Conservation (phyloP, 2,797 vertebrate species). For the Leptodactylus fallax region DNA sequence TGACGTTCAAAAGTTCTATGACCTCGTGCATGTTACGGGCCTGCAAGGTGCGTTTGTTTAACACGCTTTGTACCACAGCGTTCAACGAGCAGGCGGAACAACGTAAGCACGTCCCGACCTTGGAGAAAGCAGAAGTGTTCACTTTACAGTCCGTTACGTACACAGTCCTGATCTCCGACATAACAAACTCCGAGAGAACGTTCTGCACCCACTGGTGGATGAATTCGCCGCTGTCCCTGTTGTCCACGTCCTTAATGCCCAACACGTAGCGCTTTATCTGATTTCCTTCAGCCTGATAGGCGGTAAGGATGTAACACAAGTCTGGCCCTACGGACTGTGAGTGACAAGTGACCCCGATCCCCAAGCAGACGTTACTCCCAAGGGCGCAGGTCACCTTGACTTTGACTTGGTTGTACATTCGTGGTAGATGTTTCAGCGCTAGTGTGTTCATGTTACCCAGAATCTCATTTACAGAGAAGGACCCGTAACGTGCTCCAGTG, state of each 20-base stretch:
- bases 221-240: constrained; percentile 90
- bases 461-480: constrained; percentile 93
- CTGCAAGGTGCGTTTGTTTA: constrained; percentile 94
- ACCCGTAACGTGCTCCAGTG: constrained; percentile 93
- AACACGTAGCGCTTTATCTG: constrained; percentile 94
- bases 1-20: constrained; percentile 90
- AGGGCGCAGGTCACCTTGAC: constrained; percentile 98
- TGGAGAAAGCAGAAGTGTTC: constrained; percentile 85
- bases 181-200: constrained; percentile 97
- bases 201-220: constrained; percentile 99
- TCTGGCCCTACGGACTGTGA: constrained; percentile 89
- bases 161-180: constrained; percentile 96
- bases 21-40: constrained; percentile 95
- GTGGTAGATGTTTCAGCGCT: constrained; percentile 93
- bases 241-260: constrained; percentile 89
- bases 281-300: constrained; percentile 93
- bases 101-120: constrained; percentile 89
- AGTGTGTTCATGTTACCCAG: constrained; percentile 95
- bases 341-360: constrained; percentile 96
- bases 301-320: constrained; percentile 93
- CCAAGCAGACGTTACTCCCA: constrained; percentile 91
- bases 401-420: constrained; percentile 99
- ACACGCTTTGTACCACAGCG: constrained; percentile 91
- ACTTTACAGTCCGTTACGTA: constrained; percentile 93
- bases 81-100: constrained; percentile 94